A percentile compares a stretch with the other conserved stretches of the same genome.
Evolutionary conservation across 2,797 vertebrate genomes (phyloP).

Genomic region (Hirundo rustica): DNA sequence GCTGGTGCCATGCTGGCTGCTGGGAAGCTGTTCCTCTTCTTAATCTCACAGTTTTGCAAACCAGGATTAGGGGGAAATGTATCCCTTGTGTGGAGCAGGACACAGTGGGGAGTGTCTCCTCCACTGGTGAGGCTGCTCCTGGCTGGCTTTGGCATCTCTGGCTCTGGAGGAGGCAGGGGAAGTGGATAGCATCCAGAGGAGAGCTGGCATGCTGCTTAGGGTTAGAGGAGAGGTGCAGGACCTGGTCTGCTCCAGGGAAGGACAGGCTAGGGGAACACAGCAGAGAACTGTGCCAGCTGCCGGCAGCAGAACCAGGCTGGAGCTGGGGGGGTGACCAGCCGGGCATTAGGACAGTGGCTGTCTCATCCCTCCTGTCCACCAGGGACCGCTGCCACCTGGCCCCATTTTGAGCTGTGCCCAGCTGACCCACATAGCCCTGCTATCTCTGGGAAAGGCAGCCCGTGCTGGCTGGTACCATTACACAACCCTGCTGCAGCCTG

Average conservation of each 20-base stretch:
- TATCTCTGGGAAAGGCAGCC: neutral
- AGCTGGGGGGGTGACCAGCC: neutral
- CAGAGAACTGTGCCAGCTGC: neutral
- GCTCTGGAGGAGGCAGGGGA: neutral
- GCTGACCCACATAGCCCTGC: neutral
- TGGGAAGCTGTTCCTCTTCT: neutral
- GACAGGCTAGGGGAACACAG: neutral
- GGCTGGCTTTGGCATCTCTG: neutral
- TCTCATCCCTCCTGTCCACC: neutral
- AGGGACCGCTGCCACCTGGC: neutral
- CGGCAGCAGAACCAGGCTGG: neutral
- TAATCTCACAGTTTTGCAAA: neutral
- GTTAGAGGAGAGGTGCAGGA: neutral
- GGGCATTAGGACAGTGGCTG: neutral
- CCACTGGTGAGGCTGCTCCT: neutral
- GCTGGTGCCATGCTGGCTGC: neutral
- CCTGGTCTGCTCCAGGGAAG: neutral
- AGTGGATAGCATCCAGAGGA: neutral
- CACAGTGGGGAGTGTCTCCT: neutral
- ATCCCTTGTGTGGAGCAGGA: neutral
- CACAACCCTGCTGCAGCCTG: neutral
- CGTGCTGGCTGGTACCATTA: neutral
- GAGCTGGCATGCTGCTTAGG: neutral
- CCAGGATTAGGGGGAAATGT: neutral
- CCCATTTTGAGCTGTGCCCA: neutral